Evolutionary conservation across 2,888 invertebrate genomes (phyloP).

Genomic region (Tipula confusa): DNA sequence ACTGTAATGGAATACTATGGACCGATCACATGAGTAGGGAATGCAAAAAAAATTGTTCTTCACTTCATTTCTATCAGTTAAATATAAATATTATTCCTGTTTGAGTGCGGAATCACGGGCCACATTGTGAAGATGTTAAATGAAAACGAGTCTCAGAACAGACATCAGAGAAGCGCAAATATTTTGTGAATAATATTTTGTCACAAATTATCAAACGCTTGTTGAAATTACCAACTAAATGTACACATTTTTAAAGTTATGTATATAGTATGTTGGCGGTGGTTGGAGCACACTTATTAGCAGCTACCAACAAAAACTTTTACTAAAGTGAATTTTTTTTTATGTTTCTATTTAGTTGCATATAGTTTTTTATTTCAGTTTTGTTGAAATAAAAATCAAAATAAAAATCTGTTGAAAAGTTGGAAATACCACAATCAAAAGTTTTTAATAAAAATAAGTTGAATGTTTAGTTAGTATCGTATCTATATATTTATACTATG

Average conservation of each 20-base stretch:
- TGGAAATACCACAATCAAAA: slow-evolving; percentile 14
- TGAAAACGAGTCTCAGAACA: too few relatives aligned
- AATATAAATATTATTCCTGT: too few relatives aligned
- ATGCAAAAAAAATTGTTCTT: too few relatives aligned
- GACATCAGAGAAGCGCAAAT: too few relatives aligned
- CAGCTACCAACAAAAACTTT: not conserved
- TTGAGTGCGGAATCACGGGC: too few relatives aligned
- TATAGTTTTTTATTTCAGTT: not conserved
- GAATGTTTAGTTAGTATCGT: not conserved
- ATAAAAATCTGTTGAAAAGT: not conserved
- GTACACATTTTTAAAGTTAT: not conserved
- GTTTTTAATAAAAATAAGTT: not conserved
- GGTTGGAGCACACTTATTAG: not conserved
- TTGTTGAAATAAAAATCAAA: not conserved
- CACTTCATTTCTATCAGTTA: too few relatives aligned
- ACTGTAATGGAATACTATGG: too few relatives aligned
- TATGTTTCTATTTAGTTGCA: not conserved
- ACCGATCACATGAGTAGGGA: too few relatives aligned
- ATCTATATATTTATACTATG: not conserved
- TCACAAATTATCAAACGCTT: not conserved
- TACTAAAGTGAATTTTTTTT: slow-evolving; percentile 20
- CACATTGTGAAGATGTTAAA: too few relatives aligned
- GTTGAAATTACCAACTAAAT: not conserved
- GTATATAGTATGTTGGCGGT: not conserved
- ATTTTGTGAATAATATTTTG: not conserved